Evolutionary conservation across 2,797 vertebrate genomes (phyloP).

Genomic region (Telmatherina bonti): DNA sequence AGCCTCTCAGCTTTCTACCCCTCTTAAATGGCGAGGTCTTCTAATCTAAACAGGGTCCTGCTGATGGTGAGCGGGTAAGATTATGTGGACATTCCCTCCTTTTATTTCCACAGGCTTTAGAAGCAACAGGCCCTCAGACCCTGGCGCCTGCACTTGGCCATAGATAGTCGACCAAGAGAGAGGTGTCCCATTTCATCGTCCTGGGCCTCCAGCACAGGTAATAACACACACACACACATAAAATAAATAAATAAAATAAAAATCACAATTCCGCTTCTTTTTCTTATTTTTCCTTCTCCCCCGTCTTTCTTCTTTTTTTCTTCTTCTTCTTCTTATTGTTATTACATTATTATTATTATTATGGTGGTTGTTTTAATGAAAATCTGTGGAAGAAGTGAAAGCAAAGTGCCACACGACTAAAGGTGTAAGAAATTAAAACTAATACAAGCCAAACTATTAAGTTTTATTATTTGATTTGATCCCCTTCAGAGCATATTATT

Average conservation of each 20-base stretch:
- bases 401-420: no score
- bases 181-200: constrained; percentile 71
- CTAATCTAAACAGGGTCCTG: constrained; percentile 82
- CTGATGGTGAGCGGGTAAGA: constrained; percentile 84
- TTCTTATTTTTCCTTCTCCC: no score
- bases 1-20: constrained; percentile 11
- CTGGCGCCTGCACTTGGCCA: constrained; percentile 82
- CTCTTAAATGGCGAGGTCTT: constrained; percentile 51
- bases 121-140: constrained; percentile 76
- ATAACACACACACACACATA: no score
- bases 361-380: background rate
- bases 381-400: background rate
- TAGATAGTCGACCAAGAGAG: constrained; percentile 54
- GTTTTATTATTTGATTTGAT: no score
- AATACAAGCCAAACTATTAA: no score
- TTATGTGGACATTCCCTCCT: constrained; percentile 75
- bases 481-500: no score
- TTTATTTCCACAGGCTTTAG: constrained; percentile 79
- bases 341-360: background rate
- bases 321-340: background rate
- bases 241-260: background rate
- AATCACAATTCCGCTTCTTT: background rate
- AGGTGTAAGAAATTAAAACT: no score
- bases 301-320: background rate
- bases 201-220: constrained; percentile 24